Evolutionary conservation across 2,113 vertebrate species (phyloP).

Genomic region (Prinia subflava): DNA sequence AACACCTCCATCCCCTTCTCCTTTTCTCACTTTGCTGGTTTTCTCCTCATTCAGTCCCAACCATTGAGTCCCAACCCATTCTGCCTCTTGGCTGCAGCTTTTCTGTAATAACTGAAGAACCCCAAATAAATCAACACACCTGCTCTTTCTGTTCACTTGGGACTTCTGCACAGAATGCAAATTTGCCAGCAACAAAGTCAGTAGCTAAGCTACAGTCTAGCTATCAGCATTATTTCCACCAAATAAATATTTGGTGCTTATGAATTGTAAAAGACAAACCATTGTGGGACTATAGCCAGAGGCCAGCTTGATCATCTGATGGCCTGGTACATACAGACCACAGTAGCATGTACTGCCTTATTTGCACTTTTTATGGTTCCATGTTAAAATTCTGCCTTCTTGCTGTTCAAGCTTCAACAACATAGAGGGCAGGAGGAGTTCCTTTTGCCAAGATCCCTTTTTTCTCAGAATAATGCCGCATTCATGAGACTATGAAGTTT

Average conservation of each 20-base stretch:
- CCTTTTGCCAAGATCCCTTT: background rate
- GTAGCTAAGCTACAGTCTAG: background rate
- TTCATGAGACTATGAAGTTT: background rate
- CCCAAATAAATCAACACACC: background rate
- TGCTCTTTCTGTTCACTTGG: background rate
- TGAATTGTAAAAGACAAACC: background rate
- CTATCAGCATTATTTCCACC: background rate
- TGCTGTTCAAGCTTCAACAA: background rate
- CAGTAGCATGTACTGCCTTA: background rate
- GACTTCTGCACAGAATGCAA: background rate
- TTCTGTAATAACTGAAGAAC: background rate
- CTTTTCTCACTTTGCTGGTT: background rate
- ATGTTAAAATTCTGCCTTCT: background rate
- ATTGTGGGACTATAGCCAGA: background rate
- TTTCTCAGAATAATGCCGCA: background rate
- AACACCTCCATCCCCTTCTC: background rate
- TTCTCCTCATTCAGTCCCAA: background rate
- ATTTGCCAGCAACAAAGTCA: background rate
- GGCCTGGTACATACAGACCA: background rate
- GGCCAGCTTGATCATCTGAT: background rate
- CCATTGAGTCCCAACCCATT: background rate
- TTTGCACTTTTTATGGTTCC: background rate
- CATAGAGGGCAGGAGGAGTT: background rate
- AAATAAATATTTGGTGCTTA: background rate
- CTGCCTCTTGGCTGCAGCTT: background rate